Percentiles rank a stretch among this genome's conserved stretches.
These are phyloP conservation scores for Apomyelois bistriatella DNA, from an alignment of 2,888 invertebrate genomes.

Conservation along the genomic window DNA sequence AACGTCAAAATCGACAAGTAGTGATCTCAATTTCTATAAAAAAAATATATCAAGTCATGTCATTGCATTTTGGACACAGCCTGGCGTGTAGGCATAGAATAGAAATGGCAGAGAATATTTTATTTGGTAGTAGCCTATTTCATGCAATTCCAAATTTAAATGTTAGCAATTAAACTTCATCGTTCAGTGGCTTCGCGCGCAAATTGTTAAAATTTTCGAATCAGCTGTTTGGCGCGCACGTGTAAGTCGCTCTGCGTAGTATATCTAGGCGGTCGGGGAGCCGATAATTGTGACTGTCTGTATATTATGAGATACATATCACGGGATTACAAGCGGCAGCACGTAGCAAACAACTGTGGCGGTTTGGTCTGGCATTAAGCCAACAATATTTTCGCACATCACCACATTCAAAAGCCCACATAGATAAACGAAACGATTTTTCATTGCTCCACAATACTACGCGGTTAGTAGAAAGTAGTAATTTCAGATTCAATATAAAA, in stretches of 20 bases:
- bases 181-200: neutral
- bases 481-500: too few species aligned
- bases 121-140: too few species aligned
- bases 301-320: conserved; percentile 38
- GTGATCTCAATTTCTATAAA: too few species aligned
- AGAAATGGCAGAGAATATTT: too few species aligned
- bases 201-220: neutral
- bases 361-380: conserved; percentile 38
- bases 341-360: conserved; percentile 34
- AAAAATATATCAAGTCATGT: too few species aligned
- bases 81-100: too few species aligned
- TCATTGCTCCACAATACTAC: neutral
- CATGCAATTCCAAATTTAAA: neutral
- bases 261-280: conserved; percentile 10
- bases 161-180: neutral
- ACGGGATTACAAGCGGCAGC: conserved; percentile 29
- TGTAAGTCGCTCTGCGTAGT: neutral
- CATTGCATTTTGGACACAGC: too few species aligned
- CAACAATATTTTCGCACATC: conserved; percentile 41
- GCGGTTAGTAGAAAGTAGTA: neutral
- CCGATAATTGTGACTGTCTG: conserved; percentile 30
- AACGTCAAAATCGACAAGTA: too few species aligned
- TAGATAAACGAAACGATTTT: neutral
- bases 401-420: conserved; percentile 24
- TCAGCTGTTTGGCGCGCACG: conserved; percentile 4